Percentiles rank a stretch among this genome's conserved stretches.
phyloP scores from a whole-genome alignment of 2,113 vertebrate genomes.

The Neomonachus schauinslandi region DNA sequence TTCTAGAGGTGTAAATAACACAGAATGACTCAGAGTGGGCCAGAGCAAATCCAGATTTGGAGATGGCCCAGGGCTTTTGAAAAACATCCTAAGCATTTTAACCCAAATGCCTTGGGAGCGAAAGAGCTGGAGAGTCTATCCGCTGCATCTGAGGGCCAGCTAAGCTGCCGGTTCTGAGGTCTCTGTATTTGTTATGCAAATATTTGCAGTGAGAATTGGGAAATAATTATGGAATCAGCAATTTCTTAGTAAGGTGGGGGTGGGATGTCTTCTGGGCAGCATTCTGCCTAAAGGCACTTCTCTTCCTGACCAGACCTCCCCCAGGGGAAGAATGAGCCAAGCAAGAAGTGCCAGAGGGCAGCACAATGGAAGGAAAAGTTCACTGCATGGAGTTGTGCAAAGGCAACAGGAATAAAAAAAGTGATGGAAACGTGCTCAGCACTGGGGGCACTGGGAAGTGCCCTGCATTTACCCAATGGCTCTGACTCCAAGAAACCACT shows the following conservation, averaged over 20 bases:
- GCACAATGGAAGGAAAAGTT: not conserved
- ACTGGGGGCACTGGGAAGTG: rapidly evolving
- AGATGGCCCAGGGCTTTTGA: not conserved
- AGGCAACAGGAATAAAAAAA: not conserved
- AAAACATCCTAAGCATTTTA: not conserved
- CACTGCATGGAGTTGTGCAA: not conserved
- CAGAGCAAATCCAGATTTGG: not conserved
- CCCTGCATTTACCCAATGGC: not conserved
- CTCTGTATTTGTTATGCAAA: constrained; percentile 7
- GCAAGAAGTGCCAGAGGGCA: not conserved
- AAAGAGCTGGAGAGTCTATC: not conserved
- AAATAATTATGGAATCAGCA: not conserved
- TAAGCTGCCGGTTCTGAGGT: not conserved
- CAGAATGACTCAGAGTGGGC: not conserved
- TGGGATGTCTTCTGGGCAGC: not conserved
- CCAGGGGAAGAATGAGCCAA: not conserved
- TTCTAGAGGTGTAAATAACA: not conserved
- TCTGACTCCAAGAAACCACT: not conserved
- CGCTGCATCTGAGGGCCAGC: not conserved
- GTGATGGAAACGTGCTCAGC: not conserved
- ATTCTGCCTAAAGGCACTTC: not conserved
- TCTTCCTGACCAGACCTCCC: not conserved
- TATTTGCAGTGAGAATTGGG: constrained; percentile 18
- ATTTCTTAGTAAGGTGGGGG: not conserved
- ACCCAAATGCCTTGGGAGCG: not conserved